A percentile compares a stretch with the other conserved stretches of the same genome.
Evolutionary conservation across 2,113 vertebrate species (phyloP).

Genomic region (Alligator mississippiensis): DNA sequence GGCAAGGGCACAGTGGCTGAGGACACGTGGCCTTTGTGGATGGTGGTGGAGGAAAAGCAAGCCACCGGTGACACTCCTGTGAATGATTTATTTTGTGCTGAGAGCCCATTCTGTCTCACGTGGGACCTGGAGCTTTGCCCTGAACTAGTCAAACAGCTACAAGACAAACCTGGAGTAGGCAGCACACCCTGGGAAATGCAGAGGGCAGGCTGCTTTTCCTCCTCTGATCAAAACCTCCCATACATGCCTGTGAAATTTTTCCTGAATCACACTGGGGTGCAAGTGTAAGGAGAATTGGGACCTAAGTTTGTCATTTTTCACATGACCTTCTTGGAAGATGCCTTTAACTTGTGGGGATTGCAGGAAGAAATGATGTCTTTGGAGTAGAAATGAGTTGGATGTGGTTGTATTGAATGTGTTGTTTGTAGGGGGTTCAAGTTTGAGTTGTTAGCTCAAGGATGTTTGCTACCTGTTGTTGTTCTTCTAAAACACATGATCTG

Average conservation of each 20-base stretch:
- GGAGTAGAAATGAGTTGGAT: not conserved
- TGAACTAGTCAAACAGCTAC: not conserved
- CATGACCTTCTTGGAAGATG: accelerated
- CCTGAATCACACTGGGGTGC: not conserved
- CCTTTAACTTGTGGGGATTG: accelerated
- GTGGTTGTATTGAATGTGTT: not conserved
- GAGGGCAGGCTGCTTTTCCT: not conserved
- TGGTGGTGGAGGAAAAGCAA: no score
- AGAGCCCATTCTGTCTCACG: not conserved
- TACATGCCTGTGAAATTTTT: not conserved
- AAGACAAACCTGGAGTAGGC: not conserved
- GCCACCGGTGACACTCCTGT: not conserved
- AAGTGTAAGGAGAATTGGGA: accelerated
- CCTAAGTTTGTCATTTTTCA: no score
- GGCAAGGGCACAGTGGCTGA: no score
- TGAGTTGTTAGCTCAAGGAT: conserved; percentile 23
- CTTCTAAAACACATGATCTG: conserved; percentile 27
- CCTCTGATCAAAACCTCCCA: not conserved
- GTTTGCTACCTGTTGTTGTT: not conserved
- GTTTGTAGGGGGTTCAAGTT: conserved; percentile 57
- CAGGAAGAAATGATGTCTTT: not conserved
- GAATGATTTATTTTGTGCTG: not conserved
- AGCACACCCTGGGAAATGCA: no score
- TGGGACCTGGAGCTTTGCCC: not conserved
- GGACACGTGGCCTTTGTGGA: not conserved